These are phyloP conservation scores for Charadrius vociferus DNA, from an alignment of 2,113 vertebrate species.

Conservation along the genomic window DNA sequence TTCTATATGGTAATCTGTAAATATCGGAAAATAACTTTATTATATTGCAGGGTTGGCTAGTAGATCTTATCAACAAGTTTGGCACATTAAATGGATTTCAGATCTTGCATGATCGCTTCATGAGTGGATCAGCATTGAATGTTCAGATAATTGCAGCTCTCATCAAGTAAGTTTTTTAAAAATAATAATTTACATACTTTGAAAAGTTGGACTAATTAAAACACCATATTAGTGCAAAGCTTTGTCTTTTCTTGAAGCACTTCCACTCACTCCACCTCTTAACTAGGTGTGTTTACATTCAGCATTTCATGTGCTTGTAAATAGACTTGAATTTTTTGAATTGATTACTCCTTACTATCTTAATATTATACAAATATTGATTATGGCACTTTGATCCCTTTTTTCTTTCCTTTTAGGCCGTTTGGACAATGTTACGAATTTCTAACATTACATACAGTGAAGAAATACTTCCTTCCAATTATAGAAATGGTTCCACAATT, in stretches of 20 bases:
- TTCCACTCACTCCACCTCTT: neutral
- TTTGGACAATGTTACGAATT: constrained; percentile 99
- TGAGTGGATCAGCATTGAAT: constrained; percentile 97
- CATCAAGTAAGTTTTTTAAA: constrained; percentile 89
- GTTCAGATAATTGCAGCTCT: constrained; percentile 99
- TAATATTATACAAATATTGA: neutral
- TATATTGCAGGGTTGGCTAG: constrained; percentile 93
- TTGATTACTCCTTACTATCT: neutral
- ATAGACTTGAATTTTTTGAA: neutral
- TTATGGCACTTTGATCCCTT: neutral
- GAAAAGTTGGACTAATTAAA: neutral
- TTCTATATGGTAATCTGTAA: neutral
- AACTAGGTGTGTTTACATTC: neutral
- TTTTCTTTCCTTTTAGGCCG: constrained; percentile 81
- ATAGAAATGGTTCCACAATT: constrained; percentile 99
- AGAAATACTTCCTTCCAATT: constrained; percentile 98
- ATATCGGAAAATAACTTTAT: neutral
- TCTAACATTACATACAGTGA: constrained; percentile 98
- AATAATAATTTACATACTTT: neutral
- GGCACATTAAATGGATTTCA: constrained; percentile 99
- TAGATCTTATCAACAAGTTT: constrained; percentile 99
- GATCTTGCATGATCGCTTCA: constrained; percentile 98
- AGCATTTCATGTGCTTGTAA: neutral
- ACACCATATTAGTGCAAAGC: rapidly evolving
- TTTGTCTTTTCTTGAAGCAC: neutral